Evolutionary conservation across 2,888 invertebrate species (phyloP), one percentile per base, ranked within the genome.

Genomic region (Listrodromus nycthemerus): DNA sequence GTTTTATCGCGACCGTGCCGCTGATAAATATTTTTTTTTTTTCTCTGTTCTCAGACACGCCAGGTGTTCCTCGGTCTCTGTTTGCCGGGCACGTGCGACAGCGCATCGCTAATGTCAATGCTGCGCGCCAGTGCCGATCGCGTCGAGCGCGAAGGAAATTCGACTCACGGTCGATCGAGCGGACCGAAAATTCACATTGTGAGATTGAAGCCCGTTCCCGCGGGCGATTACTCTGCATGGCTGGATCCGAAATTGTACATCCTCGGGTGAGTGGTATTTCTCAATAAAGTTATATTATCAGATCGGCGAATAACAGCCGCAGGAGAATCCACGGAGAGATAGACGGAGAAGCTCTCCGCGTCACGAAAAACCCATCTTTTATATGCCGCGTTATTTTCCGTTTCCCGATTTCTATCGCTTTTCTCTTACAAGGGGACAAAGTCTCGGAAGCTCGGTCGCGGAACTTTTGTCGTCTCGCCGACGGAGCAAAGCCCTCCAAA

Each of bases 11-110:
- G 37, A 21, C 37, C 24, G 13, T 16, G 24, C n/a, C 13, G 16
- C 13, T 16, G 16, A 45, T 16, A n/a, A 61, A 13, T 55, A 27
- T 30, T n/a, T 33, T 21, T 52, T 66, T 66, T 73, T 33, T 52
- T 74, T n/a, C 63, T 73, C 10, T 37, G 13, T 67, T 93, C 92
- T 33, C 94, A 97, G 96, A 95, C 95, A 85, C 94, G 96, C 85
- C 94, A 95, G 89, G 93, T 97, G 88, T 95, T 96, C 91, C 94
- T 97, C 75, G 97, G 97, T 8, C 95, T 97, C 90, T 97, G 97
- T 90, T 93, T 97, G 87, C 97, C 97, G 6, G 94, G 94, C 80
- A 95, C 96, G 0, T 97, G 97, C 91, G 94, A 94, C 63, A 89
- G 87, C 71, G 71, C 85, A 30, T 93, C 93, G 24, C 79, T 93